Percentiles rank a stretch among this genome's conserved stretches.
These are phyloP conservation scores for Drosophila asahinai DNA, from an alignment of 1,140 invertebrate genomes.

Conservation along the genomic window DNA sequence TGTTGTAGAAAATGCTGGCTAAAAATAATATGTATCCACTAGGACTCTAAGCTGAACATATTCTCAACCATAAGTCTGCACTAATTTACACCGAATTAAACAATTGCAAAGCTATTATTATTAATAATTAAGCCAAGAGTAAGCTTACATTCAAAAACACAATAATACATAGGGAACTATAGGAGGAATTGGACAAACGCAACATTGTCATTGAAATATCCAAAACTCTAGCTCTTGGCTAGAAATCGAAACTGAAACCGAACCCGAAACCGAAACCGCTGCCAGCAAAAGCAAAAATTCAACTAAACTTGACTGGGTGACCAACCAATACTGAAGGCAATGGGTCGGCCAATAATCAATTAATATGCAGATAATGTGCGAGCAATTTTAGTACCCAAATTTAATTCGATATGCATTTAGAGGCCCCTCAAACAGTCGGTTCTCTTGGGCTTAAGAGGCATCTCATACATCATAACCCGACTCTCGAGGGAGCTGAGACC, in stretches of 20 bases:
- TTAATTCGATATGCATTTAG: constrained; percentile 45
- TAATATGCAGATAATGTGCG: constrained; percentile 67
- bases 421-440: constrained; percentile 14
- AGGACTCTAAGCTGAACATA: neutral
- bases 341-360: constrained; percentile 45
- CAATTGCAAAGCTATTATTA: neutral
- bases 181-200: constrained; percentile 51
- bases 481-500: constrained; percentile 10
- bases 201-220: constrained; percentile 58
- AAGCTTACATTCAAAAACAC: constrained; percentile 60
- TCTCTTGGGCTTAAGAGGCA: constrained; percentile 15
- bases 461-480: constrained; percentile 2
- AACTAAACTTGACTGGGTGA: constrained; percentile 39
- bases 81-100: neutral
- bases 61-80: neutral
- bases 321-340: constrained; percentile 48
- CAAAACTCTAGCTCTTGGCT: constrained; percentile 11
- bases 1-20: too few relatives aligned
- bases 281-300: constrained; percentile 47
- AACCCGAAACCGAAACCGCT: constrained; percentile 46
- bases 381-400: constrained; percentile 54
- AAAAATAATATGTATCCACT: neutral
- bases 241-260: constrained; percentile 30
- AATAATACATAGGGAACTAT: constrained; percentile 52
- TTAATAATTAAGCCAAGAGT: constrained; percentile 8